These are phyloP conservation scores for Synergus itoensis DNA, from an alignment of 2,888 invertebrate genomes.

Conservation along the genomic window DNA sequence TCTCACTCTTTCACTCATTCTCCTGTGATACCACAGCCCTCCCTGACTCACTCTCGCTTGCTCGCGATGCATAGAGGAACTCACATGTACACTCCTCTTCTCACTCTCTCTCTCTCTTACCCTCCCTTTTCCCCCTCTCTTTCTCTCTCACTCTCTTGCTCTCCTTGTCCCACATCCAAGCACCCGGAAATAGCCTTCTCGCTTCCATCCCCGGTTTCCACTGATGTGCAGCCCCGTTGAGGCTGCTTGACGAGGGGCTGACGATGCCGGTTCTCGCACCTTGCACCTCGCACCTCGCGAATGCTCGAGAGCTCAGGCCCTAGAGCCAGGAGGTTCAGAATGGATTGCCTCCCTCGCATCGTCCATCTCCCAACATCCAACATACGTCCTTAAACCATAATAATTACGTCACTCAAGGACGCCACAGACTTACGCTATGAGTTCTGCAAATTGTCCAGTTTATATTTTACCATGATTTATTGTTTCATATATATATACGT, in stretches of 20 bases:
- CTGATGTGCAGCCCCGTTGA: slow-evolving; percentile 52
- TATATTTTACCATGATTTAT: neutral
- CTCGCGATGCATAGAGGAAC: slow-evolving; percentile 7
- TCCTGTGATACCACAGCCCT: slow-evolving; percentile 43
- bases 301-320: neutral
- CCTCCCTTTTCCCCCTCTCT: slow-evolving; percentile 50
- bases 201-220: slow-evolving; percentile 49
- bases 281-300: slow-evolving; percentile 47
- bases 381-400: slow-evolving; percentile 2
- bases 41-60: slow-evolving; percentile 45
- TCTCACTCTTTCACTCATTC: slow-evolving; percentile 47
- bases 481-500: neutral
- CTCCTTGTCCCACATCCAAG: slow-evolving; percentile 50
- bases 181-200: slow-evolving; percentile 59
- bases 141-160: slow-evolving; percentile 47
- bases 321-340: slow-evolving; percentile 2
- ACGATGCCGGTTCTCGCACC: slow-evolving; percentile 59
- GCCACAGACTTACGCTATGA: neutral
- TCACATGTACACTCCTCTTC: slow-evolving; percentile 46
- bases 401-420: slow-evolving; percentile 37
- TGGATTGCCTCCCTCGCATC: slow-evolving; percentile 24
- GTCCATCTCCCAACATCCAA: slow-evolving; percentile 10
- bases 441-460: neutral
- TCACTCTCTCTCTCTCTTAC: slow-evolving; percentile 58
- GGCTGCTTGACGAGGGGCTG: slow-evolving; percentile 58